These are phyloP conservation scores for Callionymus lyra DNA, from an alignment of 2,113 vertebrate species.

Conservation along the genomic window DNA sequence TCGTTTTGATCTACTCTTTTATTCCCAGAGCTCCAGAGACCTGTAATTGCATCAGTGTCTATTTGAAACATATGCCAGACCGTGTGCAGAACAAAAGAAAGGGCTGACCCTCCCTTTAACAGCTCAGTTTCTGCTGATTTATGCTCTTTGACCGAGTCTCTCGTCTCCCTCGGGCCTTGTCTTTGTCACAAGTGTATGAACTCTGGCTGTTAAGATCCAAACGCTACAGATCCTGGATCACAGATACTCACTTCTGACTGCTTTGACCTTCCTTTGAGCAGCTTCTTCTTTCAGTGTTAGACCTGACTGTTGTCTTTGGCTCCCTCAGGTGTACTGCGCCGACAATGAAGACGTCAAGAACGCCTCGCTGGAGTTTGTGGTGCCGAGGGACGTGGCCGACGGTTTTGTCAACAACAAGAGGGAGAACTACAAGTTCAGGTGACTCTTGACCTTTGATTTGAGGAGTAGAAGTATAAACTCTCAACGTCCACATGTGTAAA, in stretches of 20 bases:
- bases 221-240: too few relatives aligned
- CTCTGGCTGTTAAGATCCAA: too few relatives aligned
- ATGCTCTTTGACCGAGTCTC: conserved; percentile 6
- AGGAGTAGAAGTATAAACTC: too few relatives aligned
- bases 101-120: not conserved
- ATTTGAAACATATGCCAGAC: conserved; percentile 37
- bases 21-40: conserved; percentile 15
- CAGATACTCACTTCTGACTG: too few relatives aligned
- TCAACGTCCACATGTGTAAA: too few relatives aligned
- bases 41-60: conserved; percentile 33
- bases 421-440: conserved; percentile 90
- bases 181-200: conserved; percentile 3
- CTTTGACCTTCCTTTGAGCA: not conserved
- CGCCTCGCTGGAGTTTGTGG: conserved; percentile 74
- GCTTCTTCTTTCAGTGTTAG: not conserved
- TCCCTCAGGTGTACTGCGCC: conserved; percentile 72
- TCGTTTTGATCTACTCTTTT: conserved; percentile 35
- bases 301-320: conserved; percentile 25
- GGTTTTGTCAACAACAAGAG: conserved; percentile 94
- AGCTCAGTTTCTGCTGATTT: too few relatives aligned
- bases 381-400: conserved; percentile 82
- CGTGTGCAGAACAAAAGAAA: conserved; percentile 22
- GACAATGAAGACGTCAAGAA: conserved; percentile 62
- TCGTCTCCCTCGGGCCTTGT: conserved; percentile 14
- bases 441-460: too few relatives aligned